Conservation (phyloP, 1,140 invertebrate genomes). For the Scylla paramamosain region DNA sequence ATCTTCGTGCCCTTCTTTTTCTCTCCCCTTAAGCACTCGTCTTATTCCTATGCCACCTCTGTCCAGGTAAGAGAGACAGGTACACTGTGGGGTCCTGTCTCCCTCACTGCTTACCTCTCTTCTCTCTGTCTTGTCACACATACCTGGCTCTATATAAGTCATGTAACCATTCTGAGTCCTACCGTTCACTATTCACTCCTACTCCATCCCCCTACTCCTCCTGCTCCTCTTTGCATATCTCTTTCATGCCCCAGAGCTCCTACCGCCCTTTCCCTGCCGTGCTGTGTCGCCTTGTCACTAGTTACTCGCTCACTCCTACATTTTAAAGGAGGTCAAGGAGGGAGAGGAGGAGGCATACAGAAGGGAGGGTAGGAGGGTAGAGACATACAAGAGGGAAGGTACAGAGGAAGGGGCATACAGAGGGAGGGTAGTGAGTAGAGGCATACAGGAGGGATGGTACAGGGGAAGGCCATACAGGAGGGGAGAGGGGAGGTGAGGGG, state of each 20-base stretch:
- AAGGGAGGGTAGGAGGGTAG: too few relatives aligned
- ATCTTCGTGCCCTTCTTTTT: background rate
- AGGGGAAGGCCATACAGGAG: background rate
- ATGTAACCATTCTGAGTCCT: too few relatives aligned
- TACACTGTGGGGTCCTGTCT: background rate
- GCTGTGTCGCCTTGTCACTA: background rate
- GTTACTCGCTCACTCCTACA: background rate
- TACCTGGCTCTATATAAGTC: too few relatives aligned
- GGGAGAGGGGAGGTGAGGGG: background rate
- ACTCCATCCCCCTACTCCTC: background rate
- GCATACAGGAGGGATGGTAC: too few relatives aligned
- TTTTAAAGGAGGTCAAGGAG: background rate
- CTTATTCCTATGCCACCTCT: background rate
- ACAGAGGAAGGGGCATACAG: too few relatives aligned
- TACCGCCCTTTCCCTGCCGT: background rate
- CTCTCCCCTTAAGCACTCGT: background rate
- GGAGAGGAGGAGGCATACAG: background rate
- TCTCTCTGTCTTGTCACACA: background rate
- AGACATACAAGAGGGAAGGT: too few relatives aligned
- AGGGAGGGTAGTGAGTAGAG: too few relatives aligned
- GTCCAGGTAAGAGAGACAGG: background rate
- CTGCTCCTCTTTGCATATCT: background rate
- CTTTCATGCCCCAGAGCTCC: too few relatives aligned
- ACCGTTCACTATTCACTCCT: background rate
- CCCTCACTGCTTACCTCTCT: background rate